These are phyloP conservation scores for Eugnorisma glareosa DNA, from an alignment of 2,888 invertebrate species.

Conservation along the genomic window DNA sequence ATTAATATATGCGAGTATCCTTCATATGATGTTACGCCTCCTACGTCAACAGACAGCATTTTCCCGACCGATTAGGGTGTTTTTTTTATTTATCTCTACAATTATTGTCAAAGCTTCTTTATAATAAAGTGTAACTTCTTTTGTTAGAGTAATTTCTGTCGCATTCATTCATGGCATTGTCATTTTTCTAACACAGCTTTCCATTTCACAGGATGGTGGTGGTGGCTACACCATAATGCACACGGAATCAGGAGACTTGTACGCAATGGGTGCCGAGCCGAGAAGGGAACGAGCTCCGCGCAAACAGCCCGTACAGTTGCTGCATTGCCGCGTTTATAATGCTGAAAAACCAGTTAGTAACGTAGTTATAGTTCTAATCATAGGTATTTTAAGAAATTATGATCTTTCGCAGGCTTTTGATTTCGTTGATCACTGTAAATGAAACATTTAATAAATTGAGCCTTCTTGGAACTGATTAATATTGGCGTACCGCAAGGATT, in stretches of 20 bases:
- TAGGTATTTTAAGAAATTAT: not conserved
- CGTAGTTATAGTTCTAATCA: not conserved
- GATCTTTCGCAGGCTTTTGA: slow-evolving; percentile 3
- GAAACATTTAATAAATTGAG: not conserved
- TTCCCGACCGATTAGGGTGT: too few relatives aligned
- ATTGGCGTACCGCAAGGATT: slow-evolving; percentile 7
- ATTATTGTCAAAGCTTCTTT: too few relatives aligned
- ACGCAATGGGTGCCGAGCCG: slow-evolving; percentile 83
- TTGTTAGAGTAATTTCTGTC: too few relatives aligned
- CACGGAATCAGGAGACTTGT: slow-evolving; percentile 90
- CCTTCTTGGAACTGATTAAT: not conserved
- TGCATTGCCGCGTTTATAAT: slow-evolving; percentile 91
- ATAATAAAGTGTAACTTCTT: too few relatives aligned
- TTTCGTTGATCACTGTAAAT: not conserved
- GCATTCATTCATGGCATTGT: not conserved
- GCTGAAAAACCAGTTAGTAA: slow-evolving; percentile 90
- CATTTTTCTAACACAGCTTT: not conserved
- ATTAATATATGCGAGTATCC: not conserved
- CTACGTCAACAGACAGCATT: too few relatives aligned
- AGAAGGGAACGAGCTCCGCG: slow-evolving; percentile 81
- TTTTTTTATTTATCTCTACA: too few relatives aligned
- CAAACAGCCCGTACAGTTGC: slow-evolving; percentile 89
- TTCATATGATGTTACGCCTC: not conserved
- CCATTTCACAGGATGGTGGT: slow-evolving; percentile 87
- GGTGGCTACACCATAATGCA: slow-evolving; percentile 92